Evolutionary conservation across 2,888 invertebrate species (phyloP), one percentile per base, ranked within the genome.

Genomic region (Orthonevra nobilis): DNA sequence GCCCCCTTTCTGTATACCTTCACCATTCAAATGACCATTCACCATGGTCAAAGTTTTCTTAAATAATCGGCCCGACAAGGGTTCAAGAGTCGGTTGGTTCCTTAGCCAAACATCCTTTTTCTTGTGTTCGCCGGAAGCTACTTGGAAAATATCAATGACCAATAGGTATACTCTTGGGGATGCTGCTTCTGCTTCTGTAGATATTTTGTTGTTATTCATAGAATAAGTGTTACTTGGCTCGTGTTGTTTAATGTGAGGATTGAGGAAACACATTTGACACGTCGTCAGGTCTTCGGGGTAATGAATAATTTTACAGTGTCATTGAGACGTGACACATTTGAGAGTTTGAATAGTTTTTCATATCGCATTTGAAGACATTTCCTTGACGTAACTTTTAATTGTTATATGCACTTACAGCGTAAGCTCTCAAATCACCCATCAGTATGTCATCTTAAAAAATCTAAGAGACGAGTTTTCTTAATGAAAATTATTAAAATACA

Each of bases 61-160:
- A 30, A 58, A n/a, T n/a, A n/a, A 58, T 50, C 46, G 15, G 15
- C 32, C 14, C 40, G 58, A 68, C 56, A 69, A 69, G 58, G 68
- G 58, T 69, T 58, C 40, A 66, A 56, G 64, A 3, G 23, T 23
- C 23, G 23, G n/a, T 23, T 23, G 19, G n/a, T n/a, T 36, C 56
- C 7, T 26, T 64, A n/a, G 17, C 12, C 14, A 66, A 54, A 36
- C 23, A 66, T 42, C 32, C 44, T 54, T 36, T 26, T 20, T 56
- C 28, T 38, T 17, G 26, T 60, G 23, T 58, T 69, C 12, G 19
- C 12, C 6, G 44, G 52, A 52, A 60, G 12, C 30, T 68, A 10
- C n/a, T 30, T 30, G n/a, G n/a, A n/a, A 72, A 61, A 54, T 72
- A 72, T 72, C 70, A 72, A 63, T 72, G 70, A 46, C 54, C 70